These are phyloP conservation scores for Drosophila sp. DNA, from an alignment of 1,140 invertebrate genomes.

Conservation along the genomic window DNA sequence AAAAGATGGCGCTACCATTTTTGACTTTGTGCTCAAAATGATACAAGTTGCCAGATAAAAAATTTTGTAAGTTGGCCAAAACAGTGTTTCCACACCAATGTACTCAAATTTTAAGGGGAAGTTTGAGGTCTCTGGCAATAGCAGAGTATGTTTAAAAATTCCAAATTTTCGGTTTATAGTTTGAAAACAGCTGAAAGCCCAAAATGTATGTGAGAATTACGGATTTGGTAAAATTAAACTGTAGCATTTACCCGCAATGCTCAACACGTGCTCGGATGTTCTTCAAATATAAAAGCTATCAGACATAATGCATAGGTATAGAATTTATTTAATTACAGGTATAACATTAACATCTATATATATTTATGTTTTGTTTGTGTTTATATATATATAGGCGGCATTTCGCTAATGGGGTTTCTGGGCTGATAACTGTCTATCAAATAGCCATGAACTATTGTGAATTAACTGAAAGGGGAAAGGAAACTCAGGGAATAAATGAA, in stretches of 20 bases:
- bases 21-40: too few species aligned
- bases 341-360: slow-evolving; percentile 83
- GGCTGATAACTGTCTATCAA: slow-evolving; percentile 54
- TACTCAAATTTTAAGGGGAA: too few species aligned
- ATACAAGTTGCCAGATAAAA: too few species aligned
- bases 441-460: slow-evolving; percentile 46
- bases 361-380: slow-evolving; percentile 47
- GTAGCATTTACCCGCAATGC: not conserved
- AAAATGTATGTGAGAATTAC: too few species aligned
- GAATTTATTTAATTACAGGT: slow-evolving; percentile 82
- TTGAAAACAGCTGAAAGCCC: too few species aligned
- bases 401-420: slow-evolving; percentile 64
- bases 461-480: slow-evolving; percentile 4
- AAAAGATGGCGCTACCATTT: too few species aligned
- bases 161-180: too few species aligned
- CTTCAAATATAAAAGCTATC: slow-evolving; percentile 3
- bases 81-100: too few species aligned
- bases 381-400: slow-evolving; percentile 45
- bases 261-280: not conserved
- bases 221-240: too few species aligned
- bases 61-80: too few species aligned
- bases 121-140: too few species aligned
- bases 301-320: slow-evolving; percentile 72
- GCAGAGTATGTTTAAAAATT: too few species aligned
- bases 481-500: slow-evolving; percentile 31